These are phyloP conservation scores for Ceratothoa steindachneri DNA, from an alignment of 2,888 invertebrate genomes.

Conservation along the genomic window DNA sequence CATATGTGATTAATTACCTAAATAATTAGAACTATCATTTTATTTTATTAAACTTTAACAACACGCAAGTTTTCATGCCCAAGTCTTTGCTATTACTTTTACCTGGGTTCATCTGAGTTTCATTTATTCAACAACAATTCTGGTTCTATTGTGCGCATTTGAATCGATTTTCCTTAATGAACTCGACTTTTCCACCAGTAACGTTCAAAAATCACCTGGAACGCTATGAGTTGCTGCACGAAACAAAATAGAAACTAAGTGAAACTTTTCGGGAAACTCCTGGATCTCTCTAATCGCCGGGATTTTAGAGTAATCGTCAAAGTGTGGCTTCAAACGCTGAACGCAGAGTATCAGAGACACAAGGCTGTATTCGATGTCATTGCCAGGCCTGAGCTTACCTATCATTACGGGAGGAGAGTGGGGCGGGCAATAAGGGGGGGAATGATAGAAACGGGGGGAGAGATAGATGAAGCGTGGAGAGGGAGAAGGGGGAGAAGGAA, in stretches of 20 bases:
- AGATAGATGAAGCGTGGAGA: not conserved
- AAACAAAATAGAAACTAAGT: not conserved
- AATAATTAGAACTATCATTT: too few species aligned
- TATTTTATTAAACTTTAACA: too few species aligned
- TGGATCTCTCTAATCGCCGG: not conserved
- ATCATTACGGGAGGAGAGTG: not conserved
- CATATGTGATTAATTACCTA: too few species aligned
- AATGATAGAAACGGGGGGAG: not conserved
- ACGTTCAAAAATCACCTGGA: too few species aligned
- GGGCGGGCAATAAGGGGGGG: constrained; percentile 3
- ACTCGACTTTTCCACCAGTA: not conserved
- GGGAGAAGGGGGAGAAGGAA: not conserved
- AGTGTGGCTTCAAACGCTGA: not conserved
- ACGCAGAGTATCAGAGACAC: not conserved
- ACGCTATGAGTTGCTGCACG: not conserved
- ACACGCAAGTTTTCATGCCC: too few species aligned
- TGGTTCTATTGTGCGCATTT: not conserved
- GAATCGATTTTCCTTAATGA: not conserved
- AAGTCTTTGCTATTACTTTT: not conserved
- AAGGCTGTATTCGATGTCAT: not conserved
- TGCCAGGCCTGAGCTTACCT: not conserved
- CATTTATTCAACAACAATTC: not conserved
- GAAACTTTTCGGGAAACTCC: not conserved
- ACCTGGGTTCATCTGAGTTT: not conserved
- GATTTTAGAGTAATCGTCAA: not conserved